Conservation (phyloP, 2,113 vertebrate species). For the Phrynosoma blainvillii region DNA sequence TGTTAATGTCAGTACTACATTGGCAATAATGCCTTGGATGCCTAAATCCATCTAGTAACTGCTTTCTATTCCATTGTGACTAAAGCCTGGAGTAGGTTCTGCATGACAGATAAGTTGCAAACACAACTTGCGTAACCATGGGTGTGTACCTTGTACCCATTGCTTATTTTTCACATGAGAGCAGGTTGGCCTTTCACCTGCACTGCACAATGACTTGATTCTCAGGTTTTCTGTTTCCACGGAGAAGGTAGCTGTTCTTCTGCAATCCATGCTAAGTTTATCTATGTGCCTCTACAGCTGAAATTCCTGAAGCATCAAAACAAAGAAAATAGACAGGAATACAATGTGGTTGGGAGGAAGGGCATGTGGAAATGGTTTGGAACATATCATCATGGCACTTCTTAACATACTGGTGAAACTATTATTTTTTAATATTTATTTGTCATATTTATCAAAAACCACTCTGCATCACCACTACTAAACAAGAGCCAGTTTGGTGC, state of each 20-base stretch:
- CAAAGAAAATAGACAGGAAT: neutral
- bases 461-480: no score
- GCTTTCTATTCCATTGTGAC: constrained; percentile 23
- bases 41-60: constrained; percentile 35
- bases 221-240: constrained; percentile 14
- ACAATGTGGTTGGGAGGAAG: neutral
- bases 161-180: neutral
- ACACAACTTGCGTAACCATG: neutral
- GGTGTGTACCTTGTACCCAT: neutral
- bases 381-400: neutral
- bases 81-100: neutral
- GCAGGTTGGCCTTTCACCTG: rapidly evolving
- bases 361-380: neutral
- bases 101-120: neutral
- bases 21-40: neutral
- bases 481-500: no score
- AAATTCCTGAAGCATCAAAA: neutral
- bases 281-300: constrained; percentile 42
- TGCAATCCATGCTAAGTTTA: neutral
- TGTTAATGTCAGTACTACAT: constrained; percentile 29
- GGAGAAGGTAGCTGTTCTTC: constrained; percentile 9
- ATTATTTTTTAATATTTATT: neutral
- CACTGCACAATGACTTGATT: neutral
- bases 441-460: neutral
- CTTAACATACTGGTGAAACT: neutral